A percentile compares a stretch with the other conserved stretches of the same genome.
Conservation (phyloP, 2,113 vertebrate genomes). For the Tragelaphus buxtoni region DNA sequence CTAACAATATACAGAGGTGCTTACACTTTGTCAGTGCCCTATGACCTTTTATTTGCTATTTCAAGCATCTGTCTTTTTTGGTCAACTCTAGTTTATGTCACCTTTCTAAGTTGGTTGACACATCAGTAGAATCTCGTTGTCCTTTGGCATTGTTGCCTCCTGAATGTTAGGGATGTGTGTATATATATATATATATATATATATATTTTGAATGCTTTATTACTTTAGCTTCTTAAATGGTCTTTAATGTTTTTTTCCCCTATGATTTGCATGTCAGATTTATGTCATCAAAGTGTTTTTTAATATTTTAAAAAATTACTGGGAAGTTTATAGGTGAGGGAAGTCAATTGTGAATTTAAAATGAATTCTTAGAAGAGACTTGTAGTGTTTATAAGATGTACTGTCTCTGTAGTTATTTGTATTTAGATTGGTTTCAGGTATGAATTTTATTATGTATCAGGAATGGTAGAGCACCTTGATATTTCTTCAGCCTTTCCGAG, state of each 20-base stretch:
- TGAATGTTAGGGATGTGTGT: not conserved
- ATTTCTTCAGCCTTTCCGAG: not conserved
- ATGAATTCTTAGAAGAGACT: not conserved
- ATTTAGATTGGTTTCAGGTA: not conserved
- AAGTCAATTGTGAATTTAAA: conserved; percentile 11
- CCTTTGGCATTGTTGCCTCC: not conserved
- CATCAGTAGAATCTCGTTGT: not conserved
- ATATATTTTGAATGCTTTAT: not conserved
- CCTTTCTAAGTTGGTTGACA: not conserved
- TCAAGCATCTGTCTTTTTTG: not conserved
- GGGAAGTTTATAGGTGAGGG: not conserved
- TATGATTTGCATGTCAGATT: not conserved
- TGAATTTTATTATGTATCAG: not conserved
- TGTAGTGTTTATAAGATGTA: not conserved
- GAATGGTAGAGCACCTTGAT: not conserved
- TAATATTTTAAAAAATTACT: not conserved
- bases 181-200: not conserved
- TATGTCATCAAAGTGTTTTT: not conserved
- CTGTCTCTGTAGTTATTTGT: not conserved
- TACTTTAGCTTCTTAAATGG: conserved; percentile 21
- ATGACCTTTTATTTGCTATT: not conserved
- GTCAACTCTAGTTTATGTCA: not conserved
- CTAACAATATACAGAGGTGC: not conserved
- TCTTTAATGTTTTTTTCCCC: not conserved
- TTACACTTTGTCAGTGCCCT: not conserved